Evolutionary conservation across 1,140 invertebrate genomes (phyloP).

Genomic region (Sipha flava): DNA sequence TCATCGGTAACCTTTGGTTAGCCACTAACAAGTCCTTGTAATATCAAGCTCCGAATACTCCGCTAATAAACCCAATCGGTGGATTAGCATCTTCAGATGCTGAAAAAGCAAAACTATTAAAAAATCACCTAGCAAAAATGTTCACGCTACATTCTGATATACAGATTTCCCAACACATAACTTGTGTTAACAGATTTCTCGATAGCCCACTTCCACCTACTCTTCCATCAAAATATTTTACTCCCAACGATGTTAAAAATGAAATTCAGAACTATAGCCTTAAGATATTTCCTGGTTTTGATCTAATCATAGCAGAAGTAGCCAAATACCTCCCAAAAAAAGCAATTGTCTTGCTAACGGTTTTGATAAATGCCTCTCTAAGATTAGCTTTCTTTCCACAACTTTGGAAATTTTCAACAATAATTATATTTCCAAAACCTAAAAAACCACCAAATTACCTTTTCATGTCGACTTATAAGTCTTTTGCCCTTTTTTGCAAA

Average conservation of each 20-base stretch:
- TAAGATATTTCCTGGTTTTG: conserved; percentile 25
- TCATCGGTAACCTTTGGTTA: conserved; percentile 34
- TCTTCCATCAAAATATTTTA: no score
- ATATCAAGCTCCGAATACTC: conserved; percentile 1
- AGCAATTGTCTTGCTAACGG: conserved; percentile 9
- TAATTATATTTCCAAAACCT: no score
- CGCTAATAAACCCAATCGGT: conserved; percentile 28
- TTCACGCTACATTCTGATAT: neutral
- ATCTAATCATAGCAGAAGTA: no score
- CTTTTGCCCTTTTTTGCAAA: conserved; percentile 38
- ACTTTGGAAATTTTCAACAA: no score
- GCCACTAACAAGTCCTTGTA: conserved; percentile 34
- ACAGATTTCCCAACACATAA: neutral
- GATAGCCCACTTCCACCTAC: neutral
- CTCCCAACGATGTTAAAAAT: neutral
- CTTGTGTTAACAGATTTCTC: no score
- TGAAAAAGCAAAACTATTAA: conserved; percentile 33
- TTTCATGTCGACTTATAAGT: conserved; percentile 41
- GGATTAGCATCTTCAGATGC: no score
- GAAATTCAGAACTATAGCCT: neutral
- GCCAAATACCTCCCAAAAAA: no score
- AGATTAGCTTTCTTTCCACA: no score
- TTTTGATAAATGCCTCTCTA: conserved; percentile 15
- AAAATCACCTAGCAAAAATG: neutral
- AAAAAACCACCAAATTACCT: conserved; percentile 39